These are phyloP conservation scores for Dipodomys merriami DNA, from an alignment of 2,113 vertebrate species.

Conservation along the genomic window DNA sequence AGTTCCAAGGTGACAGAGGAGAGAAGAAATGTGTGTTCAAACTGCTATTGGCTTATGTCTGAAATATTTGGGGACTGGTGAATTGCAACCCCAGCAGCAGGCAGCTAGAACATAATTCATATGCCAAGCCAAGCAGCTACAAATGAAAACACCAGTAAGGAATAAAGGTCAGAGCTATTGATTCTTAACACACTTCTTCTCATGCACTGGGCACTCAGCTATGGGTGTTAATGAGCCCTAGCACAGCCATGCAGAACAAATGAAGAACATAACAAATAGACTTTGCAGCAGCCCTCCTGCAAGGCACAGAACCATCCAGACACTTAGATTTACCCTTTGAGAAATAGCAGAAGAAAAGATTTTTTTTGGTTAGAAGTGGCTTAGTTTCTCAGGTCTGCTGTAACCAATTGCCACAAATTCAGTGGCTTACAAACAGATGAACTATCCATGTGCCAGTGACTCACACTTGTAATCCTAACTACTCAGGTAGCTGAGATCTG, in stretches of 20 bases:
- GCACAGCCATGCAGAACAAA: constrained; percentile 80
- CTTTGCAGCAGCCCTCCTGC: constrained; percentile 61
- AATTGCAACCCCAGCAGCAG: neutral
- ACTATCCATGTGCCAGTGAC: no score
- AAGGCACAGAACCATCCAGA: constrained; percentile 61
- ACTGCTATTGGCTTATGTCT: constrained; percentile 1
- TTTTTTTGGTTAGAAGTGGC: constrained; percentile 59
- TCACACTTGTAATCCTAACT: no score
- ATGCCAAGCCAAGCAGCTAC: constrained; percentile 56
- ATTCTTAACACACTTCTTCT: constrained; percentile 80
- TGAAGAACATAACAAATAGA: constrained; percentile 80
- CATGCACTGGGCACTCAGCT: constrained; percentile 67
- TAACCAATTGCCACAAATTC: neutral
- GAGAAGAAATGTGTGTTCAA: constrained; percentile 48
- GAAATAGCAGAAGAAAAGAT: constrained; percentile 76
- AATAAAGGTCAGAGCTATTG: constrained; percentile 76
- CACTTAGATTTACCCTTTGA: constrained; percentile 57
- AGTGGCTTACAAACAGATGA: neutral
- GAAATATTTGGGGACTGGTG: constrained; percentile 43
- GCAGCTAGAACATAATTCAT: constrained; percentile 55
- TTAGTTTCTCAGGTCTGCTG: neutral
- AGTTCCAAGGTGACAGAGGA: constrained; percentile 14
- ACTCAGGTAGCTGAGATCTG: no score
- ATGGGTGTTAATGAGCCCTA: constrained; percentile 78
- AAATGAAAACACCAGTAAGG: constrained; percentile 66